phyloP scores from a whole-genome alignment of 2,113 vertebrate species.

The Isurus oxyrinchus region DNA sequence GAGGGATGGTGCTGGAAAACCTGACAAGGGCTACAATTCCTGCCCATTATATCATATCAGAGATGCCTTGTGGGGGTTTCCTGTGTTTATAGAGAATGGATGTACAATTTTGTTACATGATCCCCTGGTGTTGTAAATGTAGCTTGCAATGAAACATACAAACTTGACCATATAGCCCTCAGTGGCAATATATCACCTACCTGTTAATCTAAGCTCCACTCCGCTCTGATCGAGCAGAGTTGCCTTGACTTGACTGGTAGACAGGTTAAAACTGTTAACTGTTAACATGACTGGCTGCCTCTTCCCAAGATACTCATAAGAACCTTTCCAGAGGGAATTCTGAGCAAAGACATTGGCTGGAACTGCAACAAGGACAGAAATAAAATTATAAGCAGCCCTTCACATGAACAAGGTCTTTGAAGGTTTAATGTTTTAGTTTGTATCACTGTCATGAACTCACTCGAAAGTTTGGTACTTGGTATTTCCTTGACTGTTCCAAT shows the following conservation, averaged over 20 bases:
- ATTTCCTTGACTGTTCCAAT: constrained; percentile 78
- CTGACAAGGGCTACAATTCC: neutral
- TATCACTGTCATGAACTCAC: constrained; percentile 49
- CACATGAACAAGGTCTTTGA: neutral
- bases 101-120: neutral
- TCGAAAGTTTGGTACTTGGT: constrained; percentile 69
- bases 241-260: constrained; percentile 79
- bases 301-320: constrained; percentile 92
- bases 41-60: neutral
- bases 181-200: constrained; percentile 48
- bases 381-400: neutral
- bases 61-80: neutral
- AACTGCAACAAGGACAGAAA: constrained; percentile 56
- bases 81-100: neutral
- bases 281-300: constrained; percentile 95
- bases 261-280: constrained; percentile 78
- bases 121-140: neutral
- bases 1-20: neutral
- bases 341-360: constrained; percentile 86
- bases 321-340: constrained; percentile 94
- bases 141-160: neutral
- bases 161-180: neutral
- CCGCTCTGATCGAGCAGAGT: constrained; percentile 91
- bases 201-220: constrained; percentile 80
- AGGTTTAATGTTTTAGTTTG: neutral